phyloP scores from a whole-genome alignment of 1,140 invertebrate species.

The Mylabris phalerata region DNA sequence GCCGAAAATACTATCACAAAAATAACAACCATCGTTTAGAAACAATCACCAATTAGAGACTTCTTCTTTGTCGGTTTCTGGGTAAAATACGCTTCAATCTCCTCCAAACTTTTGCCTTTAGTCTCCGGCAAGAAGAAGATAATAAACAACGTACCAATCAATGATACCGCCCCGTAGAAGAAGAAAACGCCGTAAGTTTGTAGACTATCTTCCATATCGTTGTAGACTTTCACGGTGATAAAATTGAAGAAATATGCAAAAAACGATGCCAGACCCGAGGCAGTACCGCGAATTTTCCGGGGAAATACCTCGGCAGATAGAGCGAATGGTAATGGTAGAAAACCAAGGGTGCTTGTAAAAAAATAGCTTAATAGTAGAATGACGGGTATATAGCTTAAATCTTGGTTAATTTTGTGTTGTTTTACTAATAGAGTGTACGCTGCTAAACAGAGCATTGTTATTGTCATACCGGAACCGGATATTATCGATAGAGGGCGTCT shows the following conservation, averaged over 20 bases:
- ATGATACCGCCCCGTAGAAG: constrained; percentile 60
- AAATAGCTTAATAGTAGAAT: constrained; percentile 52
- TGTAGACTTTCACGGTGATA: constrained; percentile 65
- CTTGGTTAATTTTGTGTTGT: constrained; percentile 32
- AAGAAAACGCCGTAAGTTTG: constrained; percentile 60
- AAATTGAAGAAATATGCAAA: constrained; percentile 67
- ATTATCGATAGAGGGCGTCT: constrained; percentile 50
- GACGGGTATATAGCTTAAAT: constrained; percentile 42
- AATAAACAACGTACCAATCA: constrained; percentile 63
- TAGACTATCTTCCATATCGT: constrained; percentile 49
- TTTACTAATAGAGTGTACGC: constrained; percentile 37
- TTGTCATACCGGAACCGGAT: constrained; percentile 55
- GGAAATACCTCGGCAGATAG: constrained; percentile 72
- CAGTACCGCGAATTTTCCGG: constrained; percentile 55
- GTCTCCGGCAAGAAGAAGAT: constrained; percentile 70
- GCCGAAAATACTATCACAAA: too few species aligned
- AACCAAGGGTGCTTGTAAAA: constrained; percentile 55
- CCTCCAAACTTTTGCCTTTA: constrained; percentile 63
- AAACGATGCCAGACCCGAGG: constrained; percentile 58
- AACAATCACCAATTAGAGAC: too few species aligned
- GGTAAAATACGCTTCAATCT: constrained; percentile 59
- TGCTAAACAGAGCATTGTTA: constrained; percentile 51
- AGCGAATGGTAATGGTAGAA: constrained; percentile 62
- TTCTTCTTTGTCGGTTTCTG: background rate
- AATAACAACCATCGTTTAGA: too few species aligned